Conservation (phyloP, 2,888 invertebrate genomes). For the Callinectes sapidus region DNA sequence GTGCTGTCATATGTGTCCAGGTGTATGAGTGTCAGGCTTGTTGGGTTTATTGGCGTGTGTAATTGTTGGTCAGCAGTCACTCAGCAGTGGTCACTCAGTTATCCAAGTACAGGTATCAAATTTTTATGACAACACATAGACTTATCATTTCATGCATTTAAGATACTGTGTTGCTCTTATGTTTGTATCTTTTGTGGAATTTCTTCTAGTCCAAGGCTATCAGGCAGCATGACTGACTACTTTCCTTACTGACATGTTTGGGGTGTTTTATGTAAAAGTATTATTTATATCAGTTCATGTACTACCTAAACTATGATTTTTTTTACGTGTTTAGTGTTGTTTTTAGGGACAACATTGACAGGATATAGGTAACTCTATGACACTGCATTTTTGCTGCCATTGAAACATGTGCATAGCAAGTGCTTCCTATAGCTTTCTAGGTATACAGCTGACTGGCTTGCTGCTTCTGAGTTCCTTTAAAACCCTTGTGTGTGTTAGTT, state of each 20-base stretch:
- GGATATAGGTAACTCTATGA: neutral
- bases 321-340: neutral
- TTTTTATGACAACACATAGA: neutral
- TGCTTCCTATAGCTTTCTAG: slow-evolving; percentile 19
- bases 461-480: slow-evolving; percentile 17
- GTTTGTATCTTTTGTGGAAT: neutral
- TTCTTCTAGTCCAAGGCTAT: neutral
- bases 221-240: neutral
- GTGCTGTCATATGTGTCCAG: neutral
- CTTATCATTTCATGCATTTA: neutral
- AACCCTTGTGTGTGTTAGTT: neutral
- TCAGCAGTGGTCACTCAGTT: neutral
- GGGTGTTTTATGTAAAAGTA: neutral
- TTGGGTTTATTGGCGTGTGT: neutral
- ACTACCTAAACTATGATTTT: neutral
- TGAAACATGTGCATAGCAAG: neutral
- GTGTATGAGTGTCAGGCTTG: neutral
- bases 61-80: neutral
- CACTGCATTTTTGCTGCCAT: neutral
- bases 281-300: neutral
- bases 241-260: neutral
- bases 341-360: neutral
- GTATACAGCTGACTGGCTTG: slow-evolving; percentile 23
- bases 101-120: neutral
- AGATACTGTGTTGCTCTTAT: neutral